phyloP scores from a whole-genome alignment of 2,797 vertebrate species.

The Sebastes diaconus region DNA sequence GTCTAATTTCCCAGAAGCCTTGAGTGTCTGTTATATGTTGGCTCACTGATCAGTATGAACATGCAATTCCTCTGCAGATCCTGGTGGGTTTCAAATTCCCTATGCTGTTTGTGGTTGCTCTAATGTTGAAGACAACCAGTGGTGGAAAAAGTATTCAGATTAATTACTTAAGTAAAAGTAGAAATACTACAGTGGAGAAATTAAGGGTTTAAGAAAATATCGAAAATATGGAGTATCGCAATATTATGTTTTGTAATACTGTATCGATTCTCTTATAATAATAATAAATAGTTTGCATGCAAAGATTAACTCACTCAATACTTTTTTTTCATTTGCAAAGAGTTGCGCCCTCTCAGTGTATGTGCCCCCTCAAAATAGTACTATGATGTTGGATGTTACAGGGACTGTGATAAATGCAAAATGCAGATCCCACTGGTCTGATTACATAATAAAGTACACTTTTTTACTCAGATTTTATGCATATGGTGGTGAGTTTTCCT shows the following conservation, averaged over 20 bases:
- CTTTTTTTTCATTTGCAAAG: too few relatives aligned
- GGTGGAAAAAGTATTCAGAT: not conserved
- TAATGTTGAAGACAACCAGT: not conserved
- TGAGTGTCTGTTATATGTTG: not conserved
- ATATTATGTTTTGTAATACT: too few relatives aligned
- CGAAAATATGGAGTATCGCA: too few relatives aligned
- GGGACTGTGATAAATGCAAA: not conserved
- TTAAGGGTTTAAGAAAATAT: not conserved
- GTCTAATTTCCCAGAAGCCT: slow-evolving; percentile 26
- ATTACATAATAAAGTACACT: too few relatives aligned
- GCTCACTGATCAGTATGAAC: not conserved
- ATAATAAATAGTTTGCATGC: too few relatives aligned
- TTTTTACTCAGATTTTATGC: too few relatives aligned
- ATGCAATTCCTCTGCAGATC: not conserved
- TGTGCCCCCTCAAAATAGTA: not conserved
- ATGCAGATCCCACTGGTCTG: too few relatives aligned
- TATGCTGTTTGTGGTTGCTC: not conserved
- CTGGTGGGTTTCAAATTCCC: not conserved
- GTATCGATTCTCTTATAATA: too few relatives aligned
- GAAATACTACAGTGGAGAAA: not conserved
- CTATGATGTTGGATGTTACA: not conserved
- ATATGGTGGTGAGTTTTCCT: too few relatives aligned
- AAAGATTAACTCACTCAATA: too few relatives aligned
- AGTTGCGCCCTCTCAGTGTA: too few relatives aligned
- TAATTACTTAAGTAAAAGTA: not conserved